Conservation (phyloP, 37 sponge, comb jelly and placozoan genomes). For the Crambe crambe region DNA sequence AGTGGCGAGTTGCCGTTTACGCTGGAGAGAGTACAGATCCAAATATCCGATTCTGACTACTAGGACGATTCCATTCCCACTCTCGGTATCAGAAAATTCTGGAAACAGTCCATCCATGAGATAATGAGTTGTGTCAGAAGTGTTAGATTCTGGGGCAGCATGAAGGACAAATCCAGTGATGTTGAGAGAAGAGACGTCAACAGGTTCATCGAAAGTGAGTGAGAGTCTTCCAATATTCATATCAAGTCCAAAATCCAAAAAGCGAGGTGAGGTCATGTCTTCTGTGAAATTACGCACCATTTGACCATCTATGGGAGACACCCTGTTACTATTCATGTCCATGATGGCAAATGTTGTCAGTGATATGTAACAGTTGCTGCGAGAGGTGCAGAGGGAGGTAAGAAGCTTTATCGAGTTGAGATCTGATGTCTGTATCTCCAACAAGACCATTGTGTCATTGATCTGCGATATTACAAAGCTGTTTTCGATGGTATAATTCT, state of each 20-base stretch:
- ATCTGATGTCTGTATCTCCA: constrained; percentile 57
- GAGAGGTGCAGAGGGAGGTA: constrained; percentile 56
- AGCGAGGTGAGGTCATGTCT: constrained; percentile 57
- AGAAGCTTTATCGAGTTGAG: constrained; percentile 77
- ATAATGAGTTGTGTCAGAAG: constrained; percentile 19
- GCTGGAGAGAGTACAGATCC: constrained; percentile 69
- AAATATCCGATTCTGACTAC: constrained; percentile 38
- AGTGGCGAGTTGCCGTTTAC: constrained; percentile 50
- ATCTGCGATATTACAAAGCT: constrained; percentile 22
- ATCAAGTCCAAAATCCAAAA: constrained; percentile 60
- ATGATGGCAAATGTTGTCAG: constrained; percentile 35
- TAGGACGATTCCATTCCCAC: constrained; percentile 56
- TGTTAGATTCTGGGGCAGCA: constrained; percentile 50
- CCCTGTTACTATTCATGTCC: constrained; percentile 80
- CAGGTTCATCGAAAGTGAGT: constrained; percentile 77
- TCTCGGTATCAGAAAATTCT: constrained; percentile 44
- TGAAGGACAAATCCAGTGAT: constrained; percentile 43
- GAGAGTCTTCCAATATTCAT: constrained; percentile 62
- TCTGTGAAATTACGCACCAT: constrained; percentile 53
- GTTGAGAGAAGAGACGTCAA: constrained; percentile 52
- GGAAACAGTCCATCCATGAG: constrained; percentile 61
- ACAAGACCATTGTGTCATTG: constrained; percentile 46
- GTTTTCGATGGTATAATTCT: constrained; percentile 46
- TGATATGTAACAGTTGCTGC: constrained; percentile 59
- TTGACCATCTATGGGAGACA: constrained; percentile 32